Evolutionary conservation across 2,113 vertebrate genomes (phyloP).

Genomic region (Carassius gibelio): DNA sequence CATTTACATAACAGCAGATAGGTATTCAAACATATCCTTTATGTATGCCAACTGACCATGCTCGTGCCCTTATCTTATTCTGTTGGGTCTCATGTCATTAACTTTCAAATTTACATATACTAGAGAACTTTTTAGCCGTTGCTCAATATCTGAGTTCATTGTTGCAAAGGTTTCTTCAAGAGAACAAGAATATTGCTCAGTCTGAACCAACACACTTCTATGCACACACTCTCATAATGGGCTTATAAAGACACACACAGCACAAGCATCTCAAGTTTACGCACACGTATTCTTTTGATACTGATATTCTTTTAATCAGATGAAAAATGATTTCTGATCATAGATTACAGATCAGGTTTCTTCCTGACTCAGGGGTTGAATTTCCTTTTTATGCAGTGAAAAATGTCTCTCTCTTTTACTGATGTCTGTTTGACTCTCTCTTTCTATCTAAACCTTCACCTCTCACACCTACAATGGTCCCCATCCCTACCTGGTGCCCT

Average conservation of each 20-base stretch:
- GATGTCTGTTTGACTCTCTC: neutral
- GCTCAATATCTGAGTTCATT: neutral
- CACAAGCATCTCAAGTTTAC: neutral
- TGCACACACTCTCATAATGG: neutral
- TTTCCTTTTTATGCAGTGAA: neutral
- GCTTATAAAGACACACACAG: neutral
- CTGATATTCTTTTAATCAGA: neutral
- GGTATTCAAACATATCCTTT: constrained; percentile 16
- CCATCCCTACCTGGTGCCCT: constrained; percentile 21
- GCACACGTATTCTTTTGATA: neutral
- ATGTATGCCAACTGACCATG: neutral
- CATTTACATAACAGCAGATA: constrained; percentile 22
- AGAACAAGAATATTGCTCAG: neutral
- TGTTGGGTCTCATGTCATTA: neutral
- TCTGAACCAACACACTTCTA: neutral
- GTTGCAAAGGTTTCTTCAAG: neutral
- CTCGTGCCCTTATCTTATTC: neutral
- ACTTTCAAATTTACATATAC: neutral
- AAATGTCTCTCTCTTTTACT: neutral
- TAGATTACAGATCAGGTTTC: neutral
- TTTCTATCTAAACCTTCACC: neutral
- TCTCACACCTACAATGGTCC: neutral
- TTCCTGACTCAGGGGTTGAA: neutral
- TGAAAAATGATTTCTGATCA: neutral
- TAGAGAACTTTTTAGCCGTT: constrained; percentile 1